A percentile compares a stretch with the other conserved stretches of the same genome.
These are phyloP conservation scores for Megaptera novaeangliae DNA, from an alignment of 2,113 vertebrate species.

Conservation along the genomic window DNA sequence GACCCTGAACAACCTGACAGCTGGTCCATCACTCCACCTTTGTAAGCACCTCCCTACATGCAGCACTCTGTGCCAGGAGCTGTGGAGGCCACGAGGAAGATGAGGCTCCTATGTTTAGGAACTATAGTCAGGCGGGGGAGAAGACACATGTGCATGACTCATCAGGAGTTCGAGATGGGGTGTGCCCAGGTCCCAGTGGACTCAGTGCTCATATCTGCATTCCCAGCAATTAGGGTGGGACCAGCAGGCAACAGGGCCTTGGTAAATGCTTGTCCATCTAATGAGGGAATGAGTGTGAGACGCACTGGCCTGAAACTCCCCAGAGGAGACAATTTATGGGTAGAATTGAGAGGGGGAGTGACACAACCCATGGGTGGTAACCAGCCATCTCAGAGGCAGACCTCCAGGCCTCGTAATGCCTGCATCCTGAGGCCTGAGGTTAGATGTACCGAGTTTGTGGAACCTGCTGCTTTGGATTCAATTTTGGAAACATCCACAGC, in stretches of 20 bases:
- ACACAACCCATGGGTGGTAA: background rate
- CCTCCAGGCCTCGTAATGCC: background rate
- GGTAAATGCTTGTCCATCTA: background rate
- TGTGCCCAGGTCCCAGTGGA: background rate
- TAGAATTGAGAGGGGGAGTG: background rate
- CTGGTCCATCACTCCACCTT: background rate
- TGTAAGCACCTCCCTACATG: background rate
- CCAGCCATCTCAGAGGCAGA: background rate
- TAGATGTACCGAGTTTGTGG: constrained; percentile 32
- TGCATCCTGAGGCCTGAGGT: constrained; percentile 5
- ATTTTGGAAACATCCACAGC: constrained; percentile 64
- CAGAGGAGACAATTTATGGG: background rate
- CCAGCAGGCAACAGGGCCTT: background rate
- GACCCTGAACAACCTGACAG: background rate
- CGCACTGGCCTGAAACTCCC: background rate
- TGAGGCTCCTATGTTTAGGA: background rate
- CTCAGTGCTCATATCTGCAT: accelerated
- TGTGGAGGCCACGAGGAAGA: background rate
- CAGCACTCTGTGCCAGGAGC: background rate
- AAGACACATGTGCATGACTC: background rate
- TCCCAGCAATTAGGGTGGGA: background rate
- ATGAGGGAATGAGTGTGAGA: background rate
- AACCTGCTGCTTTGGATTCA: constrained; percentile 74
- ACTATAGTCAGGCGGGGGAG: background rate
- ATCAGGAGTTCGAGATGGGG: background rate